A percentile compares a stretch with the other conserved stretches of the same genome.
Conservation (phyloP, 2,113 vertebrate genomes). For the Kobus ellipsiprymnus region DNA sequence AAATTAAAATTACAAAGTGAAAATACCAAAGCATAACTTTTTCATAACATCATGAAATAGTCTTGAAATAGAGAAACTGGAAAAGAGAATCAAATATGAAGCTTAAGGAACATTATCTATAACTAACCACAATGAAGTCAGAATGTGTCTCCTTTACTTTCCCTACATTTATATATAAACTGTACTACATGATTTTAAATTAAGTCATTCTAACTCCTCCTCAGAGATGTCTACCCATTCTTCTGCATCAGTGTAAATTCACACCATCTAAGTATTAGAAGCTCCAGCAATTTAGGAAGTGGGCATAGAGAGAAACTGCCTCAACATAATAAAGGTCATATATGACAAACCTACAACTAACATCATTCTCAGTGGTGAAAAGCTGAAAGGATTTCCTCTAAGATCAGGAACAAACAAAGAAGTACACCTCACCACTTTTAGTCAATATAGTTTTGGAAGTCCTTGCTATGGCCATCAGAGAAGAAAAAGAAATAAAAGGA, state of each 20-base stretch:
- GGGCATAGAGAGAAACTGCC: not conserved
- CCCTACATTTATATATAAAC: not conserved
- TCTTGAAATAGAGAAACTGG: not conserved
- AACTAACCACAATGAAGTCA: not conserved
- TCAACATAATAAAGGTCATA: not conserved
- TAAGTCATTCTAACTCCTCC: not conserved
- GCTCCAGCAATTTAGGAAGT: not conserved
- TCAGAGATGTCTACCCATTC: not conserved
- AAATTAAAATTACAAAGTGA: not conserved
- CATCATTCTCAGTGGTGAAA: not conserved
- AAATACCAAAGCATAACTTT: not conserved
- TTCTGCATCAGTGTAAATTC: not conserved
- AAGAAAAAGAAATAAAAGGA: not conserved
- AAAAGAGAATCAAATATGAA: not conserved
- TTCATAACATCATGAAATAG: not conserved
- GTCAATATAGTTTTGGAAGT: not conserved
- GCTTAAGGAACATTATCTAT: not conserved
- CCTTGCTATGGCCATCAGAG: not conserved
- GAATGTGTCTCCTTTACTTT: not conserved
- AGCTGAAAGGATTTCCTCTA: not conserved
- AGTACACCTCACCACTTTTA: not conserved
- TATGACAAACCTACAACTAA: not conserved
- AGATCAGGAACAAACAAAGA: not conserved
- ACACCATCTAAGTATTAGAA: not conserved
- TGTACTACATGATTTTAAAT: not conserved